Percentiles rank a stretch among this genome's conserved stretches.
phyloP scores from a whole-genome alignment of 2,797 vertebrate species.

The Cyclura pinguis region DNA sequence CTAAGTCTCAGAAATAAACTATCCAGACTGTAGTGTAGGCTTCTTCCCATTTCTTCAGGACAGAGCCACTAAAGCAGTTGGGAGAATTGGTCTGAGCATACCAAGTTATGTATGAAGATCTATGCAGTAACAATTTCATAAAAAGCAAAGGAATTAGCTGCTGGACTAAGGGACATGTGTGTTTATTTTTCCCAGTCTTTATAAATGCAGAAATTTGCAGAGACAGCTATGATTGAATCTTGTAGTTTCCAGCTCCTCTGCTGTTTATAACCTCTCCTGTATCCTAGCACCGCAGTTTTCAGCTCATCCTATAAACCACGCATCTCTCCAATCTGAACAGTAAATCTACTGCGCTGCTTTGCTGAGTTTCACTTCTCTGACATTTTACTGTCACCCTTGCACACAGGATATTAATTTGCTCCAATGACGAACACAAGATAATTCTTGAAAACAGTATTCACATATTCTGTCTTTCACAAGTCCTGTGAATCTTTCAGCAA shows the following conservation, averaged over 20 bases:
- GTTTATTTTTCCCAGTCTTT: not conserved
- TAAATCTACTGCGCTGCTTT: not conserved
- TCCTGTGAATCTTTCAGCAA: not conserved
- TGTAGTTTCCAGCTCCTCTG: not conserved
- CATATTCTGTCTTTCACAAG: not conserved
- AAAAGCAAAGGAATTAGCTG: not conserved
- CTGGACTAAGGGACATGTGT: not conserved
- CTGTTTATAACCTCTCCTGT: no score
- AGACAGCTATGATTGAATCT: not conserved
- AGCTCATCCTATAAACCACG: not conserved
- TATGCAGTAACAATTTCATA: not conserved
- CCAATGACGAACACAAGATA: not conserved
- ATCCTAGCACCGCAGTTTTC: no score
- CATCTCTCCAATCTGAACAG: not conserved
- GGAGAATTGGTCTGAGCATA: no score
- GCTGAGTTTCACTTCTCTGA: not conserved
- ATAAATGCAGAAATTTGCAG: not conserved
- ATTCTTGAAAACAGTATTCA: not conserved
- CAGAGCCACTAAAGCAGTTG: not conserved
- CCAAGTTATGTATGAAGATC: not conserved
- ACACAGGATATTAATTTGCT: not conserved
- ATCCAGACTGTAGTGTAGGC: not conserved
- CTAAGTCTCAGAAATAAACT: not conserved
- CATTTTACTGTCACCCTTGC: not conserved
- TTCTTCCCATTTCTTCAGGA: not conserved